These are phyloP conservation scores for Steatocranus sp. DNA, from an alignment of 2,797 vertebrate species.

Conservation along the genomic window DNA sequence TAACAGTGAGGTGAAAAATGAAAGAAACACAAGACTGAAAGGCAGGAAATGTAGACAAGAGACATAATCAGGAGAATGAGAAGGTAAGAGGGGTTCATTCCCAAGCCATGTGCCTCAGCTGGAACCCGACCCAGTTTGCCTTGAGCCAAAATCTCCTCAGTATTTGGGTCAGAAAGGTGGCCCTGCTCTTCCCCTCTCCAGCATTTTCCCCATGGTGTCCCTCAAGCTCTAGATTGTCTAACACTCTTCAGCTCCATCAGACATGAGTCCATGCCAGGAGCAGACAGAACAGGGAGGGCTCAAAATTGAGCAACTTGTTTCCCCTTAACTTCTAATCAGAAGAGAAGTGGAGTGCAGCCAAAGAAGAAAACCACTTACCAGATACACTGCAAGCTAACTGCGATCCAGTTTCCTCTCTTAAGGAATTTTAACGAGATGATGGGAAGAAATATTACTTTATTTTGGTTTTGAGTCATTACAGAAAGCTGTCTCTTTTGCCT, in stretches of 20 bases:
- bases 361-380: background rate
- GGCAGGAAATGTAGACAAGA: background rate
- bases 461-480: slow-evolving; percentile 7
- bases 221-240: slow-evolving; percentile 18
- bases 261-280: slow-evolving; percentile 8
- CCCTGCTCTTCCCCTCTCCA: background rate
- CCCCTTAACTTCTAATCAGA: background rate
- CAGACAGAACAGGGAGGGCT: background rate
- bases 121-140: slow-evolving; percentile 43
- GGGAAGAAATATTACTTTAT: slow-evolving; percentile 35
- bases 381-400: background rate
- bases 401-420: slow-evolving; percentile 37
- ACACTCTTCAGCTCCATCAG: background rate
- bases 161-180: slow-evolving; percentile 67
- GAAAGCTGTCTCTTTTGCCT: slow-evolving; percentile 24
- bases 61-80: slow-evolving; percentile 1
- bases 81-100: slow-evolving; percentile 50
- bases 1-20: background rate
- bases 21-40: background rate
- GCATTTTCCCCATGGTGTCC: background rate
- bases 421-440: slow-evolving; percentile 21
- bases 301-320: background rate
- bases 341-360: slow-evolving; percentile 16
- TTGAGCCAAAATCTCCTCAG: slow-evolving; percentile 59
- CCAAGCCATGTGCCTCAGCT: slow-evolving; percentile 54